phyloP scores from a whole-genome alignment of 1,140 invertebrate genomes.

The Steinernema feltiae region DNA sequence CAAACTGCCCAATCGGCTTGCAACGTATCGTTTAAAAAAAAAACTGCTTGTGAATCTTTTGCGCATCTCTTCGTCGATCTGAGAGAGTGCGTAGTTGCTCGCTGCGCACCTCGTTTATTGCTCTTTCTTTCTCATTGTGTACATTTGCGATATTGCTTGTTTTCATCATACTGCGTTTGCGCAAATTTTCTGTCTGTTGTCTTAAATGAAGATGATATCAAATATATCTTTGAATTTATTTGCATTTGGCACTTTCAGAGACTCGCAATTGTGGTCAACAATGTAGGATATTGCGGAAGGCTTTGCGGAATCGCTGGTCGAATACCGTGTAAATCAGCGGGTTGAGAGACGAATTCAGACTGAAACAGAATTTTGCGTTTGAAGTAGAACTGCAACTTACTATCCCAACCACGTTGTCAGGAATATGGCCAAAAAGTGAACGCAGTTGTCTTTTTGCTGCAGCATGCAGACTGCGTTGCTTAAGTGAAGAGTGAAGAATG shows the following conservation, averaged over 20 bases:
- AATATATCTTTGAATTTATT: too few species aligned
- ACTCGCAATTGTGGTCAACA: slow-evolving; percentile 29
- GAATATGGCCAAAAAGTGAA: slow-evolving; percentile 80
- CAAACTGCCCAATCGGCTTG: not conserved
- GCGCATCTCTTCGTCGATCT: not conserved
- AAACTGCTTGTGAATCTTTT: not conserved
- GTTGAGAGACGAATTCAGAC: slow-evolving; percentile 87
- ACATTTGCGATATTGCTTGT: not conserved
- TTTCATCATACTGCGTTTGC: not conserved
- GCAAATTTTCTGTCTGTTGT: not conserved
- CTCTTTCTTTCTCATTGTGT: not conserved
- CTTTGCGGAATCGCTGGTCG: slow-evolving; percentile 96
- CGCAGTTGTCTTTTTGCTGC: slow-evolving; percentile 69
- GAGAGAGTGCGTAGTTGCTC: not conserved
- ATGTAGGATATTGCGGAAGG: slow-evolving; percentile 84
- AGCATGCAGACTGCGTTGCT: slow-evolving; percentile 91
- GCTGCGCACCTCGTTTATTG: not conserved
- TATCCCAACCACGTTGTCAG: slow-evolving; percentile 96
- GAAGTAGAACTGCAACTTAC: slow-evolving; percentile 82
- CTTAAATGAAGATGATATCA: not conserved
- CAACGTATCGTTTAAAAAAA: not conserved
- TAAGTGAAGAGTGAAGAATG: slow-evolving; percentile 80
- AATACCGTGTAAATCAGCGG: slow-evolving; percentile 98
- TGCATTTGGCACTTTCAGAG: not conserved
- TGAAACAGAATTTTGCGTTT: slow-evolving; percentile 28